Evolutionary conservation across 2,113 vertebrate species (phyloP), one percentile per base, ranked within the genome.

Genomic region (Sapajus apella): DNA sequence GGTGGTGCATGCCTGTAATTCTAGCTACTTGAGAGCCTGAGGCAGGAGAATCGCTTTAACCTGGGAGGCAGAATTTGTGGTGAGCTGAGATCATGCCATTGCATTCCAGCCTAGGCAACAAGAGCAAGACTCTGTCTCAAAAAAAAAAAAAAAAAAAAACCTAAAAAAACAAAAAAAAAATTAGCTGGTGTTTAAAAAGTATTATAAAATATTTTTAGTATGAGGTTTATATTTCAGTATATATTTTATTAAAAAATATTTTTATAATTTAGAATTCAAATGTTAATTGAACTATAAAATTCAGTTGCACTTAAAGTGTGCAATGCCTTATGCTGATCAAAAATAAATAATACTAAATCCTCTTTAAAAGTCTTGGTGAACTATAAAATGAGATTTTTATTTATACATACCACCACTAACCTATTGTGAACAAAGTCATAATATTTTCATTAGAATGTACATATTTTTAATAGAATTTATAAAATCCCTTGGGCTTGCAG

Each of bases 121-220:
- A 52, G 4, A 16, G 50, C 50, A 52, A 52, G 50, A 52, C 50
- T 52, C 50, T 52, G 3, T 52, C 14, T 52, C 50, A 16, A 16
- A 17, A 52, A 52, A 52, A 52, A 52, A 14, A 52, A 52, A 52
- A 52, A 82, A 88, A 43, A 82, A 43, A 43, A n/a, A n/a, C n/a
- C n/a, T n/a, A 43, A 43, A 43, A 43, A 43, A 43, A 43, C 43
- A 3, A 43, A 43, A 43, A 43, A 43, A 43, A 43, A 43, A 43
- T 82, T 61, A 97, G 23, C 32, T 92, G 45, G 30, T 73, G 5
- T 94, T 94, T 82, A 9, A 40, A 91, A 91, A 94, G 84, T 83
- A 40, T 80, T 73, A 66, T 76, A 90, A 92, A 94, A 91, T 83
- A 58, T 79, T 75, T 76, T 75, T 91, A 21, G 66, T 77, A 40